Evolutionary conservation across 2,888 invertebrate species (phyloP).

Genomic region (Cataglyphis rosenhaueri): DNA sequence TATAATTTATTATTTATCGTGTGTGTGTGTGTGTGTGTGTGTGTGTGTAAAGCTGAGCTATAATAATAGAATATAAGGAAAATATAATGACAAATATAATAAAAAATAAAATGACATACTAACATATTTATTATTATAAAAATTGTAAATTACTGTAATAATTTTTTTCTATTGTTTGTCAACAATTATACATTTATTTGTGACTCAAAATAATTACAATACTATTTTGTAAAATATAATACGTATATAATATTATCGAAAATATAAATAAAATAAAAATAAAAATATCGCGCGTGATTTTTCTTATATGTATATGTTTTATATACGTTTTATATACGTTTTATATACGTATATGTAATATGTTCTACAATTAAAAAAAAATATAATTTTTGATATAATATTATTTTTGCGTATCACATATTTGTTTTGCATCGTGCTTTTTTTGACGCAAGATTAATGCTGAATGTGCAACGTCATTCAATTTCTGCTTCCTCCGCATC

Average conservation of each 20-base stretch:
- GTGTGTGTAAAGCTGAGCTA: too few relatives aligned
- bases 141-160: not conserved
- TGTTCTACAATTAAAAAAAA: not conserved
- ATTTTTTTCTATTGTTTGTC: too few relatives aligned
- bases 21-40: too few relatives aligned
- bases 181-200: too few relatives aligned
- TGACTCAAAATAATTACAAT: not conserved
- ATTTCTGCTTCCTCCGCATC: not conserved
- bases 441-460: not conserved
- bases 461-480: not conserved
- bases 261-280: not conserved
- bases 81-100: too few relatives aligned
- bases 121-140: not conserved
- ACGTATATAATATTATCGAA: not conserved
- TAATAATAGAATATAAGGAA: too few relatives aligned
- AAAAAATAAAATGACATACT: not conserved
- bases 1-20: not conserved
- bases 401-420: not conserved
- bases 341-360: not conserved
- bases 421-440: not conserved
- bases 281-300: not conserved
- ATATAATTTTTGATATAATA: not conserved
- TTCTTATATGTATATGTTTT: not conserved
- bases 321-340: too few relatives aligned
- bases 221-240: not conserved